Percentiles rank a stretch among this genome's conserved stretches.
phyloP scores from a whole-genome alignment of 1,140 invertebrate species.

The Ganaspis sp. region DNA sequence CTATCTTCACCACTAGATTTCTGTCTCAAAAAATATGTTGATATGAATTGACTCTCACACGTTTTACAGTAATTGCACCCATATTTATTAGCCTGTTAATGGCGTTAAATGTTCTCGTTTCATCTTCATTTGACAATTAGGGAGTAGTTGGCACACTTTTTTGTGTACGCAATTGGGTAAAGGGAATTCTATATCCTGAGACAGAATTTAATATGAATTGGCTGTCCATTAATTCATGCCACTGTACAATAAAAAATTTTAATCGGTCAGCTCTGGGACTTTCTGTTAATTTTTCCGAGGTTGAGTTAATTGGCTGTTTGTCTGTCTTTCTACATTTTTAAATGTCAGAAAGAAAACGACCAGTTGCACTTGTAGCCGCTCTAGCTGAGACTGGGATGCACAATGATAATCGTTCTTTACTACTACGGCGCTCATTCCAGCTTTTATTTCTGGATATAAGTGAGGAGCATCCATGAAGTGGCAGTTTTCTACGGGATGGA shows the following conservation, averaged over 20 bases:
- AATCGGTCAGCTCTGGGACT: slow-evolving; percentile 36
- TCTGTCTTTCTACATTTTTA: background rate
- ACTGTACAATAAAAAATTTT: slow-evolving; percentile 35
- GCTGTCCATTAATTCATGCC: slow-evolving; percentile 39
- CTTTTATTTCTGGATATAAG: slow-evolving; percentile 3
- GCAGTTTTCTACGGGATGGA: slow-evolving; percentile 8
- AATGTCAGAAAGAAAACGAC: background rate
- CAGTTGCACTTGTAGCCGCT: background rate
- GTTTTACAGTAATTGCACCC: slow-evolving; percentile 18
- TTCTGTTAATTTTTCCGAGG: background rate
- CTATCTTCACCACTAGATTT: too few relatives aligned
- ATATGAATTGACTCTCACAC: slow-evolving; percentile 28
- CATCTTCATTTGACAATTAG: background rate
- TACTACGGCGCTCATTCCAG: background rate
- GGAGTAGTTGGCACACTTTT: background rate
- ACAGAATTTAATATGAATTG: slow-evolving; percentile 34
- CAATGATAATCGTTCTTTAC: background rate
- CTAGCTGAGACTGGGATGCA: background rate
- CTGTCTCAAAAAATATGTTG: slow-evolving; percentile 19
- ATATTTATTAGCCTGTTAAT: slow-evolving; percentile 20
- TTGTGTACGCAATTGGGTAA: background rate
- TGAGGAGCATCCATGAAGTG: background rate
- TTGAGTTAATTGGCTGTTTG: background rate
- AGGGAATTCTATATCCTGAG: slow-evolving; percentile 40
- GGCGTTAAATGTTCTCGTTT: background rate